phyloP scores from a whole-genome alignment of 2,888 invertebrate species.

The Hydrotaea cyrtoneurina region DNA sequence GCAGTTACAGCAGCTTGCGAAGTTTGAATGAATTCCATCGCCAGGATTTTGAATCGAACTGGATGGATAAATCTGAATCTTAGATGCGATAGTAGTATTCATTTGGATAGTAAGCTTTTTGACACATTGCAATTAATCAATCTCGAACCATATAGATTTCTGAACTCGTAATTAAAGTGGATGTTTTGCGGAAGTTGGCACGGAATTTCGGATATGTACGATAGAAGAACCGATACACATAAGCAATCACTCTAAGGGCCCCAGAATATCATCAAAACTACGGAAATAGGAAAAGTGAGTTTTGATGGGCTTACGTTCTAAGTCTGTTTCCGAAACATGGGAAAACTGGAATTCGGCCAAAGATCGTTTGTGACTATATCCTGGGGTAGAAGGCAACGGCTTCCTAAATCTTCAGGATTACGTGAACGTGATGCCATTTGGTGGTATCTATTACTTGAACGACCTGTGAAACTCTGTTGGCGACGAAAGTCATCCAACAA shows the following conservation, averaged over 20 bases:
- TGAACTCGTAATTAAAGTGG: slow-evolving; percentile 2
- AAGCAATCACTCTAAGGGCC: slow-evolving; percentile 18
- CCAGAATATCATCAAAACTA: slow-evolving; percentile 14
- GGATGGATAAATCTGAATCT: neutral
- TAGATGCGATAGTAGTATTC: neutral
- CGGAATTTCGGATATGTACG: neutral
- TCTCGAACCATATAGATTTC: neutral
- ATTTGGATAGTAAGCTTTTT: neutral
- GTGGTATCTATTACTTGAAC: neutral
- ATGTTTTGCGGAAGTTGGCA: neutral
- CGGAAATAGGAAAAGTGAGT: slow-evolving; percentile 35
- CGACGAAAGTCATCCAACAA: slow-evolving; percentile 35
- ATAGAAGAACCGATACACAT: slow-evolving; percentile 24
- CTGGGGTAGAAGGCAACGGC: neutral
- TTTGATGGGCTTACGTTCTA: neutral
- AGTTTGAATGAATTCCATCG: neutral
- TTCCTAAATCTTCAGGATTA: slow-evolving; percentile 20
- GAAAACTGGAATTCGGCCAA: neutral
- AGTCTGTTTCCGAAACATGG: neutral
- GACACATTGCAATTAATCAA: neutral
- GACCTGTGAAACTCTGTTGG: slow-evolving; percentile 30
- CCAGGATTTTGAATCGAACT: neutral
- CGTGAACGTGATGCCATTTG: slow-evolving; percentile 14
- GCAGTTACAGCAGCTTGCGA: neutral
- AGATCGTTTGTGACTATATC: neutral